Evolutionary conservation across 2,888 invertebrate species (phyloP).

Genomic region (Apamea sordens): DNA sequence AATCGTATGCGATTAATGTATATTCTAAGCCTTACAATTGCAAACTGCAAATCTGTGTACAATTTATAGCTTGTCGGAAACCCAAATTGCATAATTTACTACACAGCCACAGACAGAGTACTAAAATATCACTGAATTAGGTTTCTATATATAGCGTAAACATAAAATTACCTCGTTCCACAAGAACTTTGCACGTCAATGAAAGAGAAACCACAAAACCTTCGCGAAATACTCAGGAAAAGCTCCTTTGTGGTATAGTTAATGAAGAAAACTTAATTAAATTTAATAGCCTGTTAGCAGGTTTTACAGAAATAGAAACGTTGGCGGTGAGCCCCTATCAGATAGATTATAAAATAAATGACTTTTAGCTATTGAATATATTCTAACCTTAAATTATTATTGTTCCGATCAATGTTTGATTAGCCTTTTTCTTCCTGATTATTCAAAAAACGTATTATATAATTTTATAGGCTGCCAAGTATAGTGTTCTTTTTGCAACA

Average conservation of each 20-base stretch:
- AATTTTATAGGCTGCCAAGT: not conserved
- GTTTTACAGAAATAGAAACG: not conserved
- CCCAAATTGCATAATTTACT: not conserved
- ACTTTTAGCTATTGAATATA: not conserved
- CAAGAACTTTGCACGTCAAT: not conserved
- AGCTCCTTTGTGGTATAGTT: constrained; percentile 9
- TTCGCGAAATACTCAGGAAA: not conserved
- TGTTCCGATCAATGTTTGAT: not conserved
- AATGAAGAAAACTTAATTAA: constrained; percentile 32
- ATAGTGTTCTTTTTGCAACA: not conserved
- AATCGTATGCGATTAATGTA: constrained; percentile 11
- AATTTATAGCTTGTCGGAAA: constrained; percentile 34
- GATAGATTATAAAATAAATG: not conserved
- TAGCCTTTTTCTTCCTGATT: too few species aligned
- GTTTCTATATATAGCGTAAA: not conserved
- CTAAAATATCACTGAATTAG: not conserved
- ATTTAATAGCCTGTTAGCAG: constrained; percentile 7
- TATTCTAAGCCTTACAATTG: constrained; percentile 10
- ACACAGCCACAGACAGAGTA: not conserved
- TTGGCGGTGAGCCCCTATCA: not conserved
- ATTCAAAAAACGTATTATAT: not conserved
- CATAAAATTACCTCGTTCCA: not conserved
- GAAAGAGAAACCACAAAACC: constrained; percentile 16
- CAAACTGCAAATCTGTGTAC: constrained; percentile 3
- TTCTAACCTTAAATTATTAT: not conserved